Base-by-base conservation (phyloP, 2,888 invertebrate genomes). In the Drosophila testacea region DNA sequence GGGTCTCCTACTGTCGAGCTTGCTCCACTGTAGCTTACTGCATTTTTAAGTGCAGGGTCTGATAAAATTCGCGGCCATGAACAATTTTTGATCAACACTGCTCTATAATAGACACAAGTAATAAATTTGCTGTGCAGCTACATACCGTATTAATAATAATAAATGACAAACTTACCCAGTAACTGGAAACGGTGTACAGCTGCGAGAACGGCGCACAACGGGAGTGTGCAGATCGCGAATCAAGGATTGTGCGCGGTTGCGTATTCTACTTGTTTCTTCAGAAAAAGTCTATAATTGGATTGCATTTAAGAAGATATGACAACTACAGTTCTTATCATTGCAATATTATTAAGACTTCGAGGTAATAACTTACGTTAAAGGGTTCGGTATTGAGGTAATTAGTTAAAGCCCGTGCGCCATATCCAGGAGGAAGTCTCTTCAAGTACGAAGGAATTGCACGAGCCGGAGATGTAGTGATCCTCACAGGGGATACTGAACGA, bases 191-290 rank as follows among this genome's bases (percentile, higher is more conserved):
- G 93, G 84, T 27, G 92, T 92, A 73, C 94, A 91, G 65, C 95
- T 94, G 79, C 94, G 94, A 50, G 95, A 95, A 79, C 96, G 95
- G 59, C 96, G 95, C 60, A 96, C 95, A 65, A 96, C 95, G 71
- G 96, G 95, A 46, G 95, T 94, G 90, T 97, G 96, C 79, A 97
- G 94, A 82, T 95, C 95, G 83, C 95, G 95, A 81, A 97, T 93
- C 60, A 97, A 94, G 62, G 96, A 94, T 83, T 95, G 95, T 51
- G 96, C 95, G 89, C 96, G 95, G 56, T 96, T 95, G 81, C 97
- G 95, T 91, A 97, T 97, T 86, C 95, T 94, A 90, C 95, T 95
- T 77, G 96, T 95, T 93, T 97, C 97, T 92, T 96, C 96, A 92
- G 96, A 95, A 93, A 97, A 97, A 83, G 94, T 94, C 97, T 97